phyloP scores from a whole-genome alignment of 2,888 invertebrate species.

The Phalera bucephala region DNA sequence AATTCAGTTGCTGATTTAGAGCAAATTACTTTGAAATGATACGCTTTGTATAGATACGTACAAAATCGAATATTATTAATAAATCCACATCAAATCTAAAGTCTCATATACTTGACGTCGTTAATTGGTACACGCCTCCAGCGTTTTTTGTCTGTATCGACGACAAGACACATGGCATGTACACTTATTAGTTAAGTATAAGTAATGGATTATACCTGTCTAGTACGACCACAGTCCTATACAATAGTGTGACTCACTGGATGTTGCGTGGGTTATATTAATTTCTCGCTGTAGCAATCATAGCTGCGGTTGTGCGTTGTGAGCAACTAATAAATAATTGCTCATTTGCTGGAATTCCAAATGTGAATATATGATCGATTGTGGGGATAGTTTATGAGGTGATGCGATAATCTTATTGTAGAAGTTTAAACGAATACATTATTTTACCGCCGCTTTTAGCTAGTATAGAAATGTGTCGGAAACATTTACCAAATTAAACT shows the following conservation, averaged over 20 bases:
- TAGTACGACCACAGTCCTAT: conserved; percentile 5
- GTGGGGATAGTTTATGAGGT: neutral
- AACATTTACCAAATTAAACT: too few species aligned
- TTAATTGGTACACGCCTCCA: neutral
- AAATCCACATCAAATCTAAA: neutral
- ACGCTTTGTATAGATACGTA: too few species aligned
- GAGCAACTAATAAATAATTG: conserved; percentile 35
- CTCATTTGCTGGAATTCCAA: conserved; percentile 23
- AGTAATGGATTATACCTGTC: conserved; percentile 20
- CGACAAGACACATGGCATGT: conserved; percentile 27
- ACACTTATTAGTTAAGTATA: conserved; percentile 23
- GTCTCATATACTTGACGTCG: neutral
- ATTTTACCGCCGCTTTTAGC: too few species aligned
- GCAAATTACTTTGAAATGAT: too few species aligned
- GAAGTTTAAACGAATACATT: too few species aligned
- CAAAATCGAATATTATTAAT: too few species aligned
- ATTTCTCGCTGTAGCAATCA: conserved; percentile 38
- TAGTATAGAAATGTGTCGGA: too few species aligned
- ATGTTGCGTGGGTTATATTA: conserved; percentile 43
- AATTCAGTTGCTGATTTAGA: too few species aligned
- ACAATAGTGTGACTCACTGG: conserved; percentile 30
- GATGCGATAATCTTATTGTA: neutral
- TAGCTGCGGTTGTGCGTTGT: conserved; percentile 22
- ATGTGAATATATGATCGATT: conserved; percentile 14
- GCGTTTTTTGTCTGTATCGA: conserved; percentile 14